Evolutionary conservation across 1,140 invertebrate genomes (phyloP).

Genomic region (Drosophila simulans): DNA sequence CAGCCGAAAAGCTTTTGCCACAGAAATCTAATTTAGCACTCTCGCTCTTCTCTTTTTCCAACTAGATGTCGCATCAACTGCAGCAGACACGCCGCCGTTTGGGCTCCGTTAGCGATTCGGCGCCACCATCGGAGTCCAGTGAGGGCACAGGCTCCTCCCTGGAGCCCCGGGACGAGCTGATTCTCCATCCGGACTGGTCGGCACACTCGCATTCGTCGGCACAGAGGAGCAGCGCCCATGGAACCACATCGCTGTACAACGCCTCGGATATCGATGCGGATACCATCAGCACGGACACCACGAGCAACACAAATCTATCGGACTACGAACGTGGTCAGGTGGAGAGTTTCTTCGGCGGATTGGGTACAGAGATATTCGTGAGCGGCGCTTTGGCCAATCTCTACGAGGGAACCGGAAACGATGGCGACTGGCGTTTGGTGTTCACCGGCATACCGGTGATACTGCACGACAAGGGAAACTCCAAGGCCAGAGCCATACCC

Average conservation of each 20-base stretch:
- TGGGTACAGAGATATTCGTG: conserved; percentile 92
- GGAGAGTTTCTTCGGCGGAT: conserved; percentile 91
- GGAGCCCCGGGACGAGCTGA: conserved; percentile 74
- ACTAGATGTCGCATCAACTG: conserved; percentile 77
- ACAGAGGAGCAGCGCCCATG: conserved; percentile 69
- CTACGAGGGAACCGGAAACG: conserved; percentile 87
- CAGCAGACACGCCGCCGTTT: conserved; percentile 79
- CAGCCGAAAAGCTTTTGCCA: conserved; percentile 69
- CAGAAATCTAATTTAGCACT: conserved; percentile 72
- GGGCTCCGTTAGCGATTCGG: conserved; percentile 81
- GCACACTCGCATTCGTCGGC: conserved; percentile 72
- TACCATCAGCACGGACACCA: conserved; percentile 79
- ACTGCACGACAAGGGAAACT: conserved; percentile 91
- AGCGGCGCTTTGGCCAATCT: conserved; percentile 92
- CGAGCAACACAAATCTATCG: conserved; percentile 86
- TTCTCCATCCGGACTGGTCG: conserved; percentile 77
- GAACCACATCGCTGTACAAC: conserved; percentile 74
- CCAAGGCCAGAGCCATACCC: conserved; percentile 89
- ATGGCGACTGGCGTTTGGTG: conserved; percentile 89
- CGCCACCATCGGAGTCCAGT: conserved; percentile 81
- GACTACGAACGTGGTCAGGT: conserved; percentile 91
- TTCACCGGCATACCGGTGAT: conserved; percentile 93
- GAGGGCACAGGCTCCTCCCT: conserved; percentile 83
- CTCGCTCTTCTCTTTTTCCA: conserved; percentile 15
- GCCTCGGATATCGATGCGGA: conserved; percentile 80